These are phyloP conservation scores for Melanaphis sacchari DNA, from an alignment of 1,140 invertebrate genomes.

Conservation along the genomic window DNA sequence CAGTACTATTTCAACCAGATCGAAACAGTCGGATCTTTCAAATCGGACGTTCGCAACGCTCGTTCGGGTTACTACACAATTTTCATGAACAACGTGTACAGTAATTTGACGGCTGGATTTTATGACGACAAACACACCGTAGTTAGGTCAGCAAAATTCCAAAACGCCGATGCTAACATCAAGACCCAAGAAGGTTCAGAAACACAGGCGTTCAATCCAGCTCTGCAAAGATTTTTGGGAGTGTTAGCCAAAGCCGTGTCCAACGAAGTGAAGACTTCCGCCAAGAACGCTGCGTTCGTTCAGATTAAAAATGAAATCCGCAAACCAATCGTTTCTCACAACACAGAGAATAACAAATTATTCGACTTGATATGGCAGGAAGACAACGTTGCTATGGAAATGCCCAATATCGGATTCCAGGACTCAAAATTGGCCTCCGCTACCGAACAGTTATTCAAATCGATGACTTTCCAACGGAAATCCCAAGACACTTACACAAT, in stretches of 20 bases:
- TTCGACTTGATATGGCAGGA: constrained; percentile 28
- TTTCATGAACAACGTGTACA: not conserved
- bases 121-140: not conserved
- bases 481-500: not conserved
- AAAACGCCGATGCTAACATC: not conserved
- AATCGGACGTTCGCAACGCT: not conserved
- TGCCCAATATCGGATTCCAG: not conserved
- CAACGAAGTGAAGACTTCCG: not conserved
- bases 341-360: not conserved
- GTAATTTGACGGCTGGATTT: not conserved
- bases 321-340: not conserved
- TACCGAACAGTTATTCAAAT: not conserved
- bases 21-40: not conserved
- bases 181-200: not conserved
- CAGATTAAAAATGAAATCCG: constrained; percentile 5
- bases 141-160: not conserved
- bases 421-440: not conserved
- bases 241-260: not conserved
- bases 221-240: not conserved
- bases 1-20: not conserved
- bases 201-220: not conserved
- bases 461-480: not conserved
- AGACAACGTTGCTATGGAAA: not conserved
- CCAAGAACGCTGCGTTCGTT: not conserved
- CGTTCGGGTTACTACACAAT: not conserved